Evolutionary conservation across 2,888 invertebrate genomes (phyloP).

Genomic region (Itoplectis maculator): DNA sequence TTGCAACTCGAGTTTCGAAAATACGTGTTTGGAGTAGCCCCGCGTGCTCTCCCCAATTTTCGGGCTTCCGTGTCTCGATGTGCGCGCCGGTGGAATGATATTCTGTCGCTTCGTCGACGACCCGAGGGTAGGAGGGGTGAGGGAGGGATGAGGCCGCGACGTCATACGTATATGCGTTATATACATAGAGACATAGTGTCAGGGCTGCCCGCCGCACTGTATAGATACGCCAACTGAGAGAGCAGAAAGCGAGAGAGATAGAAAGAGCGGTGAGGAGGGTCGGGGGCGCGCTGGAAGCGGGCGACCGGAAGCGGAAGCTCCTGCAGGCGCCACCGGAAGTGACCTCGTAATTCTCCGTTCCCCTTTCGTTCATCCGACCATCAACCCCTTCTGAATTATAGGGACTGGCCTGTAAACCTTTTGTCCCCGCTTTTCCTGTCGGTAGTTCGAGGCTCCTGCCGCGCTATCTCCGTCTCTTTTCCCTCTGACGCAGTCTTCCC

Average conservation of each 20-base stretch:
- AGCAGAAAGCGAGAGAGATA: slow-evolving; percentile 50
- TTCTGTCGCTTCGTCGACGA: slow-evolving; percentile 28
- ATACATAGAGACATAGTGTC: slow-evolving; percentile 47
- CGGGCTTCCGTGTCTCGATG: slow-evolving; percentile 27
- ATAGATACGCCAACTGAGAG: slow-evolving; percentile 68
- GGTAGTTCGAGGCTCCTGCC: slow-evolving; percentile 57
- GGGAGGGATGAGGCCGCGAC: slow-evolving; percentile 12
- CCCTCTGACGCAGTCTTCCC: slow-evolving; percentile 25
- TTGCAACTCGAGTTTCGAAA: too few relatives aligned
- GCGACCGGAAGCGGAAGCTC: slow-evolving; percentile 84
- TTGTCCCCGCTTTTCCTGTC: slow-evolving; percentile 83
- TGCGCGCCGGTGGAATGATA: slow-evolving; percentile 48
- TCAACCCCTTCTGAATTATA: slow-evolving; percentile 81
- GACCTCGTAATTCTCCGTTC: slow-evolving; percentile 84
- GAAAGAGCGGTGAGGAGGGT: slow-evolving; percentile 42
- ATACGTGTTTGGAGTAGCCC: not conserved
- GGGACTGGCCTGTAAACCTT: slow-evolving; percentile 82
- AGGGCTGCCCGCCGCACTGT: slow-evolving; percentile 54
- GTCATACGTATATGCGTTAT: not conserved
- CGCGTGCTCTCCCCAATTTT: not conserved
- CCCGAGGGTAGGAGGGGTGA: slow-evolving; percentile 32
- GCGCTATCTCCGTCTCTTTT: slow-evolving; percentile 54
- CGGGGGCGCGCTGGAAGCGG: slow-evolving; percentile 72
- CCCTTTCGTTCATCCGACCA: slow-evolving; percentile 68
- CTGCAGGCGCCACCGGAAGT: slow-evolving; percentile 84